Percentiles rank a stretch among this genome's conserved stretches.
These are phyloP conservation scores for Piprites chloris DNA, from an alignment of 2,113 vertebrate species.

Conservation along the genomic window DNA sequence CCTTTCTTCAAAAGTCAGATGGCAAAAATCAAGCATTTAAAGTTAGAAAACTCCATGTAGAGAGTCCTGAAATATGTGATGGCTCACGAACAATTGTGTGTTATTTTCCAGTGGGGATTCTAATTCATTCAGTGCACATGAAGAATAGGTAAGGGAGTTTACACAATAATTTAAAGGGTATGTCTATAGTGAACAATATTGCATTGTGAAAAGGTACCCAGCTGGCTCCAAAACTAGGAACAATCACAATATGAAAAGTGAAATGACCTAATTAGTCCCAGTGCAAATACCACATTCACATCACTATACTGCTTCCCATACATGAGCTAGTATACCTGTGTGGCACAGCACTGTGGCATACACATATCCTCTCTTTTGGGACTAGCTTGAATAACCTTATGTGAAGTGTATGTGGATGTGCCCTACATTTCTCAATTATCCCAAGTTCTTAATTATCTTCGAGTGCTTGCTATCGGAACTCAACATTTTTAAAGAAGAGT, in stretches of 20 bases:
- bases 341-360: not conserved
- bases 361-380: constrained; percentile 15
- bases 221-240: not conserved
- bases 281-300: not conserved
- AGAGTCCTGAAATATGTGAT: not conserved
- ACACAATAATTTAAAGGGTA: not conserved
- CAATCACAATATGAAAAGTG: not conserved
- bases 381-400: constrained; percentile 19
- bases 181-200: not conserved
- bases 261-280: constrained; percentile 58
- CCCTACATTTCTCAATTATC: constrained; percentile 49
- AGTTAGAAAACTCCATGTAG: not conserved
- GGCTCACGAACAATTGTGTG: not conserved
- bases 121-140: not conserved
- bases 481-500: constrained; percentile 44
- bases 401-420: constrained; percentile 36
- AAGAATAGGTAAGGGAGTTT: not conserved
- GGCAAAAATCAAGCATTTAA: not conserved
- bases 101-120: not conserved
- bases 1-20: constrained; percentile 2
- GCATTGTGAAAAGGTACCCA: not conserved
- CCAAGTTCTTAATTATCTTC: constrained; percentile 56
- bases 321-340: not conserved
- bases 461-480: constrained; percentile 49
- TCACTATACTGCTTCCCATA: not conserved